phyloP scores from a whole-genome alignment of 2,797 vertebrate species.

The Typhlichthys subterraneus region DNA sequence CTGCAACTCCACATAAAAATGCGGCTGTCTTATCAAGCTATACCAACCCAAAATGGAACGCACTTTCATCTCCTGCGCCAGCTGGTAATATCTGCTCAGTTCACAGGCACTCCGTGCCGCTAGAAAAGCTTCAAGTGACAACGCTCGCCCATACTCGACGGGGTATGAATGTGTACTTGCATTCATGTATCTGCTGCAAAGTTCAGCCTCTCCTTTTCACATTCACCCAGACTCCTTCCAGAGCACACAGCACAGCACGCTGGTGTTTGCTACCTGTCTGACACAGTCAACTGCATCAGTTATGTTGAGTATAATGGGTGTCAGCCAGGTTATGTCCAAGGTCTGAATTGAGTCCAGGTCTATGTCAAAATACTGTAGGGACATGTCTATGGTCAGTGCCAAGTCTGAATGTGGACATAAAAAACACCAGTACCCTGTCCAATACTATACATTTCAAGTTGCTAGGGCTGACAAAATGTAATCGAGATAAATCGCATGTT shows the following conservation, averaged over 20 bases:
- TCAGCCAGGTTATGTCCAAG: too few species aligned
- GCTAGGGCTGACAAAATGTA: too few species aligned
- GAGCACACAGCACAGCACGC: conserved; percentile 5
- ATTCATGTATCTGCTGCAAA: background rate
- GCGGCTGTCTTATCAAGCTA: conserved; percentile 31
- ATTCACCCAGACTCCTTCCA: conserved; percentile 20
- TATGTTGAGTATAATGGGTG: conserved; percentile 3
- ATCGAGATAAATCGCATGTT: too few species aligned
- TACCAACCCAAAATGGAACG: conserved; percentile 14
- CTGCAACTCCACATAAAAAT: conserved; percentile 33
- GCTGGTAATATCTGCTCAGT: conserved; percentile 29
- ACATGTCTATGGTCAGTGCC: too few species aligned
- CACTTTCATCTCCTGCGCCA: conserved; percentile 32
- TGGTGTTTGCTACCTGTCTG: conserved; percentile 7
- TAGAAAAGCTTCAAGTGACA: too few species aligned
- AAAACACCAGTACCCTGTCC: too few species aligned
- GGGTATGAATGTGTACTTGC: background rate
- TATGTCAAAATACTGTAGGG: too few species aligned
- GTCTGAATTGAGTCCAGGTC: too few species aligned
- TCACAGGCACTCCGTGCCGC: background rate
- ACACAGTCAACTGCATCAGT: background rate
- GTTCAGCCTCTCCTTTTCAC: conserved; percentile 5
- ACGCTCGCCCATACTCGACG: too few species aligned
- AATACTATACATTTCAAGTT: too few species aligned
- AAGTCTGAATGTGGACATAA: too few species aligned